phyloP scores from a whole-genome alignment of 2,888 invertebrate species.

The Hypomecis punctinalis region DNA sequence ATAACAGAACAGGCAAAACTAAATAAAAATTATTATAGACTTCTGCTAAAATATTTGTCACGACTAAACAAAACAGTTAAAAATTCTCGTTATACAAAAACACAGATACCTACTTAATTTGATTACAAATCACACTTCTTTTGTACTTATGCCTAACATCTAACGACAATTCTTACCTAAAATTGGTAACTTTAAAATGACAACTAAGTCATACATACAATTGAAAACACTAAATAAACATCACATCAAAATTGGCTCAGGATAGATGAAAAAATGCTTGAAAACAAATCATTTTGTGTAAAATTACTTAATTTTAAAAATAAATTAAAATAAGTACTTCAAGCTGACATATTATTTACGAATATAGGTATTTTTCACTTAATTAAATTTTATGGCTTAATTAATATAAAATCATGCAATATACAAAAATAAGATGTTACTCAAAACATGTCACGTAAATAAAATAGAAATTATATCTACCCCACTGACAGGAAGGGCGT shows the following conservation, averaged over 20 bases:
- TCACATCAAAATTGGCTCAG: constrained; percentile 28
- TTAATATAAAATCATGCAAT: no score
- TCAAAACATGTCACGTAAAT: no score
- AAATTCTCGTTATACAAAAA: constrained; percentile 12
- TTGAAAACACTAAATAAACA: constrained; percentile 11
- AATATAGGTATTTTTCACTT: no score
- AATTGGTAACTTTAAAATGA: constrained; percentile 5
- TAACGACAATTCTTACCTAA: constrained; percentile 14
- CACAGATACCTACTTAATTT: constrained; percentile 2
- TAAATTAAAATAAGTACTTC: constrained; percentile 20
- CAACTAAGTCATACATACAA: constrained; percentile 3
- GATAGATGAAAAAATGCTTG: constrained; percentile 25
- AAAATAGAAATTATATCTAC: no score
- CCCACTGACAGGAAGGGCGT: no score
- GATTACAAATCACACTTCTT: constrained; percentile 29
- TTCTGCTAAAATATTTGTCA: neutral
- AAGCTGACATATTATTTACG: constrained; percentile 3
- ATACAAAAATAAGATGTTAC: no score
- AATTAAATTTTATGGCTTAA: neutral
- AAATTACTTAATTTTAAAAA: constrained; percentile 10
- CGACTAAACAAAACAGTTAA: neutral
- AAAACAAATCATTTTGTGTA: neutral
- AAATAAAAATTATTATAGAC: neutral
- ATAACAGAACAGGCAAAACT: neutral
- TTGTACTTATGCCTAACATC: constrained; percentile 29